Base-by-base conservation (phyloP, 2,888 invertebrate genomes). In the Sceliomorpha sp. region DNA sequence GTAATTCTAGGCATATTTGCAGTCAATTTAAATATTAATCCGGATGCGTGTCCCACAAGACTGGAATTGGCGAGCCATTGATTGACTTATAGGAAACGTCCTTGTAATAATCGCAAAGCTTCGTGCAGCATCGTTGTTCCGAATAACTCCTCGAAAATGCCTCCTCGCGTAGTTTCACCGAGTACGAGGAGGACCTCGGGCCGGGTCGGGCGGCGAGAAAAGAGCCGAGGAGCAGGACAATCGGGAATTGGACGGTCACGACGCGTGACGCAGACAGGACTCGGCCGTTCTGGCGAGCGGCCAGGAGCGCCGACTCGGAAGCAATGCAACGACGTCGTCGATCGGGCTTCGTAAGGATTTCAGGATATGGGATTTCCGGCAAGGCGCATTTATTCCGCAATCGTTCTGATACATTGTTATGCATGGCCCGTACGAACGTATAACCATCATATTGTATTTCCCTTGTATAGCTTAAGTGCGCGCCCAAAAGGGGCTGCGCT, bases 221-320 rank as follows among this genome's bases (percentile, higher is more conserved):
- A n/a, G n/a, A n/a, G n/a, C n/a, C n/a, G n/a, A n/a, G n/a, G n/a
- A n/a, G n/a, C n/a, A n/a, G n/a, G n/a, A n/a, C n/a, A n/a, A n/a
- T n/a, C n/a, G 63, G 48, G 48, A 63, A 55, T 63, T 27, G 34
- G 47, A 45, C 31, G 29, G 9, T 7, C 29, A 29, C 29, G 64
- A 40, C 50, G 56, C 64, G 56, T 64, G 58, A 66, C 58, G 32
- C 34, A 44, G 47, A 24, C 47, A 50, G 13, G 27, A 50, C 42
- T 20, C 44, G 29, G 10, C 29, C 58, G 60, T 67, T 56, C 72
- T 75, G 72, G 73, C 72, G 56, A 12, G 17, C 20, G 60, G 68
- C 73, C 75, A 75, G 44, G 55, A 34, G 56, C 47, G 50, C 56
- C 36, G 40, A 40, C 34, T 53, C 29, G 13, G 15, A 53, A 59